Conservation (phyloP, 1,140 invertebrate species). For the Psix sp. region DNA sequence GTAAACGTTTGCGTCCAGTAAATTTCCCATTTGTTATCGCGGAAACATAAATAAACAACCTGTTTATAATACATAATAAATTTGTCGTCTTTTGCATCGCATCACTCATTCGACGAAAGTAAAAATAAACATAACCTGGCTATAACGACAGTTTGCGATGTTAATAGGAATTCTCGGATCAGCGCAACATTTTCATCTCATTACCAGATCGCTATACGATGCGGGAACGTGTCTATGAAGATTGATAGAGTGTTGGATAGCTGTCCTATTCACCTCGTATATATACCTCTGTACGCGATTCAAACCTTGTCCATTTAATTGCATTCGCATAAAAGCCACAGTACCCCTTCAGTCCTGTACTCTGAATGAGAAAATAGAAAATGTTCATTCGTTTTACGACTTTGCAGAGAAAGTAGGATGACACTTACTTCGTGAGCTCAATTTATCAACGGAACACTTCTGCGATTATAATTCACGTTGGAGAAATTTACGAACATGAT, state of each 20-base stretch:
- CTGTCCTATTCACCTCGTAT: slow-evolving; percentile 52
- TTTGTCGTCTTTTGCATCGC: slow-evolving; percentile 14
- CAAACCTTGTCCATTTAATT: slow-evolving; percentile 48
- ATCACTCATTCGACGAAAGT: slow-evolving; percentile 7
- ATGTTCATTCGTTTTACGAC: slow-evolving; percentile 38
- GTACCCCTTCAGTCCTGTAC: no score
- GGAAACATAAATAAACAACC: slow-evolving; percentile 29
- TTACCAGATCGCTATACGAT: slow-evolving; percentile 26
- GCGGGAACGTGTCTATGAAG: slow-evolving; percentile 46
- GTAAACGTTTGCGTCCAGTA: neutral
- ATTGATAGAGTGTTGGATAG: slow-evolving; percentile 56
- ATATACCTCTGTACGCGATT: slow-evolving; percentile 2
- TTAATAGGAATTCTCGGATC: slow-evolving; percentile 40
- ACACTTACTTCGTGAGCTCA: slow-evolving; percentile 38
- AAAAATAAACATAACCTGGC: slow-evolving; percentile 16
- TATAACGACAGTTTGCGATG: slow-evolving; percentile 25
- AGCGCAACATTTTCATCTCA: slow-evolving; percentile 30
- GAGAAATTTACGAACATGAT: slow-evolving; percentile 25
- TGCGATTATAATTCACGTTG: slow-evolving; percentile 14
- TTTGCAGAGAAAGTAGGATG: slow-evolving; percentile 49
- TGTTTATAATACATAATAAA: slow-evolving; percentile 21
- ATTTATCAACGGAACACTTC: slow-evolving; percentile 41
- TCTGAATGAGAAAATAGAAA: slow-evolving; percentile 45
- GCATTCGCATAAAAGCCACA: slow-evolving; percentile 35
- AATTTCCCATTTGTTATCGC: slow-evolving; percentile 10